These are phyloP conservation scores for Rhagoletis pomonella DNA, from an alignment of 1,140 invertebrate species.

Conservation along the genomic window DNA sequence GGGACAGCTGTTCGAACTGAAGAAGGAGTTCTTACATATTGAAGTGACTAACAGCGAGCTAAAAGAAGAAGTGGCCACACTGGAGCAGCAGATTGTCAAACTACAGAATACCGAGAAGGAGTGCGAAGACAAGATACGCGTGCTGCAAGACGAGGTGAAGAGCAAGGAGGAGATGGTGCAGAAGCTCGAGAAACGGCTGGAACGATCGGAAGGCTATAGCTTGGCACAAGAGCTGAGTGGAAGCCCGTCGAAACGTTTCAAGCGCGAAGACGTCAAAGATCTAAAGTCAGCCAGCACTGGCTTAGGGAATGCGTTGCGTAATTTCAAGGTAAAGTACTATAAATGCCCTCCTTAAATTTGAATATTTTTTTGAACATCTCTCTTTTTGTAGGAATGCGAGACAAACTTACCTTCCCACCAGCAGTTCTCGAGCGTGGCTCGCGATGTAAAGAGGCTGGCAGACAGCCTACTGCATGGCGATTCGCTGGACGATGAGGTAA, in stretches of 20 bases:
- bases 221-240: conserved; percentile 69
- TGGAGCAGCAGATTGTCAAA: conserved; percentile 68
- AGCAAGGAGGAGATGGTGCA: conserved; percentile 68
- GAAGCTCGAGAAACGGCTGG: conserved; percentile 62
- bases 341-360: neutral
- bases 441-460: conserved; percentile 70
- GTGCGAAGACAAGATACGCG: conserved; percentile 63
- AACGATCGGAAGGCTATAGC: conserved; percentile 65
- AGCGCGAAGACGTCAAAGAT: conserved; percentile 62
- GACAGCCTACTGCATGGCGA: conserved; percentile 63
- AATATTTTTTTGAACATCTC: neutral
- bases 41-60: conserved; percentile 78
- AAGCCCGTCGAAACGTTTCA: conserved; percentile 67
- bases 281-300: conserved; percentile 64
- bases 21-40: conserved; percentile 76
- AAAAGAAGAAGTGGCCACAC: conserved; percentile 76
- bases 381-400: conserved; percentile 61
- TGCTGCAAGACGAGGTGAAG: conserved; percentile 68
- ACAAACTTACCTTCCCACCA: conserved; percentile 65
- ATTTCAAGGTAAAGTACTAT: conserved; percentile 63
- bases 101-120: conserved; percentile 60
- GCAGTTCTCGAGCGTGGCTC: conserved; percentile 67
- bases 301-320: conserved; percentile 64
- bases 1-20: conserved; percentile 75
- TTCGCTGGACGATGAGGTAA: conserved; percentile 63